Percentiles rank a stretch among this genome's conserved stretches.
phyloP scores from a whole-genome alignment of 37 sponge, comb jelly and placozoan species.

The Amphimedon queenslandica region DNA sequence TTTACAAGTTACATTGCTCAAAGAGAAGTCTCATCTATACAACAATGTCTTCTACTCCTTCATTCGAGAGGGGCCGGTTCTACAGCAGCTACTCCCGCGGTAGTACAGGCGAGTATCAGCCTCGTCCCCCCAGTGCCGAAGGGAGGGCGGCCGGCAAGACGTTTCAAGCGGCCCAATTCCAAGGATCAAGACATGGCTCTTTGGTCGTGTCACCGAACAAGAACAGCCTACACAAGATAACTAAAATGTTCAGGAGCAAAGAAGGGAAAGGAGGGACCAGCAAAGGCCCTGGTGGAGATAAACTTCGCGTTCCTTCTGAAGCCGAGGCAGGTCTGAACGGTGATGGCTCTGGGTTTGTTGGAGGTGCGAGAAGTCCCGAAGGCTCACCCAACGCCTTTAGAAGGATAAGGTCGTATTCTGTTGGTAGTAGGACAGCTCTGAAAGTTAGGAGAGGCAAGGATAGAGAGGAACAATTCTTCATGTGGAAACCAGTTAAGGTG shows the following conservation, averaged over 20 bases:
- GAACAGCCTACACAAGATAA: background rate
- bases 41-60: no score
- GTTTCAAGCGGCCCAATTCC: no score
- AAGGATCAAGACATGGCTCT: background rate
- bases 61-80: no score
- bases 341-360: background rate
- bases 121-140: background rate
- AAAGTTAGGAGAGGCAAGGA: conserved; percentile 18
- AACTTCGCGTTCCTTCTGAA: background rate
- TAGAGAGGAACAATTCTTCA: background rate
- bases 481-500: conserved; percentile 43
- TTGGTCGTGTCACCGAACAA: background rate
- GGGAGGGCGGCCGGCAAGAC: background rate
- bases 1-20: no score
- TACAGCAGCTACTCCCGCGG: no score
- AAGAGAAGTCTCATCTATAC: no score
- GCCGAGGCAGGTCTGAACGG: background rate
- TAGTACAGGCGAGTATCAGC: no score
- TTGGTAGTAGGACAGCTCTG: background rate
- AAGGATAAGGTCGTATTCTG: background rate
- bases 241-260: background rate
- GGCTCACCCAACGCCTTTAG: background rate
- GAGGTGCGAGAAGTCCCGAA: background rate
- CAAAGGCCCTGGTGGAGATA: background rate
- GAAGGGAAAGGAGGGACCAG: no score